Conservation (phyloP, 1,140 invertebrate genomes). For the Steinernema feltiae region DNA sequence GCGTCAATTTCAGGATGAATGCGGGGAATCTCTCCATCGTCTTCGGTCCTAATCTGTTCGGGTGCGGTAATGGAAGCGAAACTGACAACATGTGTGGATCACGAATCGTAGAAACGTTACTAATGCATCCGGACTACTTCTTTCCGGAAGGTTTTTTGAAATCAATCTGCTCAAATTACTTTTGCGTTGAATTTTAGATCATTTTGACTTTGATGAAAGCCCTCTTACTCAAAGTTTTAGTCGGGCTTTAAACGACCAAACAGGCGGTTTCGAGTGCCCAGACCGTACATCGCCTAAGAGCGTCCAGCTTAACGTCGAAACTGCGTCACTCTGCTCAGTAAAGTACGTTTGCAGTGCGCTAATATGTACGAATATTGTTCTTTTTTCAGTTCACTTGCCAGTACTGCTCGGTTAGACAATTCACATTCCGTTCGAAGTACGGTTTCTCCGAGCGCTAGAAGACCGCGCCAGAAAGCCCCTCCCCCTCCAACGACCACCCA, state of each 20-base stretch:
- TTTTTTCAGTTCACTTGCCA: background rate
- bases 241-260: conserved; percentile 10
- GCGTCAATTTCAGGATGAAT: conserved; percentile 6
- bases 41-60: conserved; percentile 20
- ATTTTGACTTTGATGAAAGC: conserved; percentile 14
- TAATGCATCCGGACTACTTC: conserved; percentile 7
- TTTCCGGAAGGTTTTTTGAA: conserved; percentile 15
- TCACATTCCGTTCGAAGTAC: background rate
- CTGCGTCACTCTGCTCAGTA: background rate
- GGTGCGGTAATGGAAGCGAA: conserved; percentile 8
- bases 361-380: no score
- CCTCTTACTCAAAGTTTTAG: background rate
- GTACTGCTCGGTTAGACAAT: background rate
- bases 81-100: conserved; percentile 17
- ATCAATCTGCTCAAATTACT: background rate
- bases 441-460: background rate
- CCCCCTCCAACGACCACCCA: background rate
- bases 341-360: background rate
- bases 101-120: conserved; percentile 2
- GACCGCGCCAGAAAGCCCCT: background rate
- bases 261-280: background rate
- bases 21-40: conserved; percentile 17
- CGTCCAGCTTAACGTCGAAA: background rate
- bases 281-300: conserved; percentile 11
- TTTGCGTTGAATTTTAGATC: background rate